These are phyloP conservation scores for Macheiramphus alcinus DNA, from an alignment of 2,113 vertebrate species.

Conservation along the genomic window DNA sequence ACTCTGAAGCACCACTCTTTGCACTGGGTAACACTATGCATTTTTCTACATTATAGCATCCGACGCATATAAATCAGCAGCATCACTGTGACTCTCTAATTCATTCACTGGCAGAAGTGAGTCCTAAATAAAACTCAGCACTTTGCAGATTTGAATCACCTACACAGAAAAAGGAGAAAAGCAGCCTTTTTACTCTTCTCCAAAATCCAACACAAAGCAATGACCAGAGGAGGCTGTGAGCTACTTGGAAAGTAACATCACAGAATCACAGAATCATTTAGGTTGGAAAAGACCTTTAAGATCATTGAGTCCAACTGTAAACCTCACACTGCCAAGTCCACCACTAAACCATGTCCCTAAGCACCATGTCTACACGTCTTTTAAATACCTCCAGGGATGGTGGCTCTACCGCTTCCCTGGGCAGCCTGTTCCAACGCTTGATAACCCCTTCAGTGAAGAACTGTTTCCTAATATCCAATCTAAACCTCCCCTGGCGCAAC, in stretches of 20 bases:
- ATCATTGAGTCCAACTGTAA: accelerated
- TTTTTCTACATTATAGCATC: neutral
- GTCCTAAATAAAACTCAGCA: neutral
- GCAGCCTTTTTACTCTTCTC: neutral
- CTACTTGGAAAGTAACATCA: neutral
- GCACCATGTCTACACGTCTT: accelerated
- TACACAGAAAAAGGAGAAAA: neutral
- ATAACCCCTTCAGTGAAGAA: neutral
- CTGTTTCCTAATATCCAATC: neutral
- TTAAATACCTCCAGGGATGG: neutral
- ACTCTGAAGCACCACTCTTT: neutral
- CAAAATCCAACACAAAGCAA: neutral
- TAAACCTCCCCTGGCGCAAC: neutral
- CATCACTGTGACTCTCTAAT: accelerated
- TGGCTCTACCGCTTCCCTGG: neutral
- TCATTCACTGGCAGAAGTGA: neutral
- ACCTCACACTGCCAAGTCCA: neutral
- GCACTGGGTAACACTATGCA: neutral
- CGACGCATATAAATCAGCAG: neutral
- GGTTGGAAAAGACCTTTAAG: neutral
- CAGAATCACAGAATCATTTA: neutral
- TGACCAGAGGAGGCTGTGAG: neutral
- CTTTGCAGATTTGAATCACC: neutral
- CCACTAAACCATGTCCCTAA: neutral
- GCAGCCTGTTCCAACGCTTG: neutral